Evolutionary conservation across 2,113 vertebrate genomes (phyloP).

Genomic region (Neodontobutis hainanensis): DNA sequence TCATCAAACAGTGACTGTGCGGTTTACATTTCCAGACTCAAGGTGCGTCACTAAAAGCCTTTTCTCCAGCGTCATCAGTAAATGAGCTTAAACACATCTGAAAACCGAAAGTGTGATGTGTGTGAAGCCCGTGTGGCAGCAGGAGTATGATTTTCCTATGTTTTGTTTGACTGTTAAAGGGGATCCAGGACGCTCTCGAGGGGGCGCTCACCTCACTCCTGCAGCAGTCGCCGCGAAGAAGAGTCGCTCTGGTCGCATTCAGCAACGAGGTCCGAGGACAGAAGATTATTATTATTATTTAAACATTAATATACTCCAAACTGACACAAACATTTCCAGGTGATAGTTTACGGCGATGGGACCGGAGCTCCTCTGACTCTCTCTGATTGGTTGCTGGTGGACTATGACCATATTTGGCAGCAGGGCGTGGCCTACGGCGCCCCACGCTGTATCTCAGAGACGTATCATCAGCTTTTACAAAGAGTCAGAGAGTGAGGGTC

Average conservation of each 20-base stretch:
- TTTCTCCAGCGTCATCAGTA: too few relatives aligned
- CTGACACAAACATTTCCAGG: slow-evolving; percentile 47
- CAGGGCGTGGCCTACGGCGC: slow-evolving; percentile 58
- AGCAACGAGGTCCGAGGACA: slow-evolving; percentile 68
- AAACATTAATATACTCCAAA: too few relatives aligned
- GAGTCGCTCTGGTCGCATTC: slow-evolving; percentile 79
- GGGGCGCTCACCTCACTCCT: slow-evolving; percentile 58
- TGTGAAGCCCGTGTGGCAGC: too few relatives aligned
- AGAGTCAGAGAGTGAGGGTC: slow-evolving; percentile 66
- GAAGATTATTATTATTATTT: neutral
- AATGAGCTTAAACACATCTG: neutral
- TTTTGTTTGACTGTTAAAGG: slow-evolving; percentile 43
- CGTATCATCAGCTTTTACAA: slow-evolving; percentile 46
- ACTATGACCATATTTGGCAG: slow-evolving; percentile 75
- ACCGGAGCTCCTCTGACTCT: slow-evolving; percentile 69
- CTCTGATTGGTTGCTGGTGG: slow-evolving; percentile 74
- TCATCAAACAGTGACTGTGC: slow-evolving; percentile 42
- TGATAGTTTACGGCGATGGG: slow-evolving; percentile 79
- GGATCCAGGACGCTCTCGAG: slow-evolving; percentile 78
- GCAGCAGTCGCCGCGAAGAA: slow-evolving; percentile 67
- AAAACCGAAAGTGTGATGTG: too few relatives aligned
- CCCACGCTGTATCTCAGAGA: slow-evolving; percentile 76
- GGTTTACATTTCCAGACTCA: slow-evolving; percentile 70
- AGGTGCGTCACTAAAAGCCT: slow-evolving; percentile 55
- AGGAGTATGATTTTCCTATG: neutral